phyloP scores from a whole-genome alignment of 2,888 invertebrate species.

The Dione vanillae region DNA sequence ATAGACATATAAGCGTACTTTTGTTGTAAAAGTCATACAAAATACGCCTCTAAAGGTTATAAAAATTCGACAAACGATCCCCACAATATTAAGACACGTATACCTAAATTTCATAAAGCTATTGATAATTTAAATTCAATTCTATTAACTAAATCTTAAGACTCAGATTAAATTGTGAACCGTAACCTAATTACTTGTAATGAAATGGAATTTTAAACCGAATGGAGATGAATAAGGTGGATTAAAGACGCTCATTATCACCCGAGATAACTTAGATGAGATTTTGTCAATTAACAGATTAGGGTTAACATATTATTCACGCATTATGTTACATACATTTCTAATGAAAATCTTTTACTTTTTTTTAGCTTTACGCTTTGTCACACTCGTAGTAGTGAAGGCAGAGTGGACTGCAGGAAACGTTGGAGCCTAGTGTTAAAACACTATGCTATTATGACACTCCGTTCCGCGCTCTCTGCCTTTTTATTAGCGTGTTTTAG shows the following conservation, averaged over 20 bases:
- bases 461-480: too few relatives aligned
- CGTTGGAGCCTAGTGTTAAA: too few relatives aligned
- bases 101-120: neutral
- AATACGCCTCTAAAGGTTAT: slow-evolving; percentile 1
- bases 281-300: slow-evolving; percentile 28
- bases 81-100: slow-evolving; percentile 4
- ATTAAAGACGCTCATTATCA: slow-evolving; percentile 35
- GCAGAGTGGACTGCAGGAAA: too few relatives aligned
- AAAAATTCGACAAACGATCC: slow-evolving; percentile 5
- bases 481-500: too few relatives aligned
- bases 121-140: neutral
- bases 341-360: too few relatives aligned
- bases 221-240: slow-evolving; percentile 27
- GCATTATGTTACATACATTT: neutral
- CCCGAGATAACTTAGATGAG: slow-evolving; percentile 26
- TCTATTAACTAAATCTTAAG: neutral
- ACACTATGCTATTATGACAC: too few relatives aligned
- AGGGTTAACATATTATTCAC: neutral
- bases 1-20: neutral
- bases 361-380: too few relatives aligned
- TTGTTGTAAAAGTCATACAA: neutral
- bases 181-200: slow-evolving; percentile 30
- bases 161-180: neutral
- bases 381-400: too few relatives aligned
- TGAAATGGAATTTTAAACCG: slow-evolving; percentile 31